Percentiles rank a stretch among this genome's conserved stretches.
Conservation (phyloP, 2,888 invertebrate genomes). For the Oxyteleia sp. region DNA sequence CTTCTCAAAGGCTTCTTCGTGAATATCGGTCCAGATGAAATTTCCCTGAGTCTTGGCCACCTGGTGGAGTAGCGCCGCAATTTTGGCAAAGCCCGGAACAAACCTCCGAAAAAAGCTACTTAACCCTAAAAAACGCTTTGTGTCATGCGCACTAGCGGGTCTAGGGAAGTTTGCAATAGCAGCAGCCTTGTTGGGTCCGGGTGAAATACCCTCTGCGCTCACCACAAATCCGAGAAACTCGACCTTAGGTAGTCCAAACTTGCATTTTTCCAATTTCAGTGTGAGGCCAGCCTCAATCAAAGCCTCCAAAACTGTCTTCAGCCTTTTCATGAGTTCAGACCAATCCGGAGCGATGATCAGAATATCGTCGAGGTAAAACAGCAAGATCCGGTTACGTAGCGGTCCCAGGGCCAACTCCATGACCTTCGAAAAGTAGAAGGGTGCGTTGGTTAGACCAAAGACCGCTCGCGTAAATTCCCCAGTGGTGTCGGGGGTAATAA, state of each 20-base stretch:
- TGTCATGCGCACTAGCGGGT: neutral
- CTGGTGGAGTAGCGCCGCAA: conserved; percentile 1
- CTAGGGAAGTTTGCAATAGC: neutral
- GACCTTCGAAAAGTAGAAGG: conserved; percentile 74
- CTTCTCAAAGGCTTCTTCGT: neutral
- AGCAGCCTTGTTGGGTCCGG: neutral
- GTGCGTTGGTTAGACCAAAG: conserved; percentile 79
- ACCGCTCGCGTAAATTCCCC: conserved; percentile 77
- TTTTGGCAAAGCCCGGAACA: conserved; percentile 9
- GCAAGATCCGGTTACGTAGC: neutral
- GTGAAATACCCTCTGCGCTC: neutral
- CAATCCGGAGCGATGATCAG: neutral
- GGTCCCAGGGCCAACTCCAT: conserved; percentile 55
- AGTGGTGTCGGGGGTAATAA: conserved; percentile 71
- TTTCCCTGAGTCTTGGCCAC: neutral
- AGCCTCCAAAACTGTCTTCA: neutral
- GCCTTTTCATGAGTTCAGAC: neutral
- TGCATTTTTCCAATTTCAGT: neutral
- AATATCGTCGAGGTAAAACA: neutral
- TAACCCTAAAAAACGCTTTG: neutral
- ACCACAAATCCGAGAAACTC: conserved; percentile 1
- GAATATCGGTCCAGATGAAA: neutral
- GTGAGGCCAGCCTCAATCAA: neutral
- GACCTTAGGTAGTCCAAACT: neutral
- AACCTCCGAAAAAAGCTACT: conserved; percentile 13